phyloP scores from a whole-genome alignment of 2,113 vertebrate species.

The Corvus hawaiiensis region DNA sequence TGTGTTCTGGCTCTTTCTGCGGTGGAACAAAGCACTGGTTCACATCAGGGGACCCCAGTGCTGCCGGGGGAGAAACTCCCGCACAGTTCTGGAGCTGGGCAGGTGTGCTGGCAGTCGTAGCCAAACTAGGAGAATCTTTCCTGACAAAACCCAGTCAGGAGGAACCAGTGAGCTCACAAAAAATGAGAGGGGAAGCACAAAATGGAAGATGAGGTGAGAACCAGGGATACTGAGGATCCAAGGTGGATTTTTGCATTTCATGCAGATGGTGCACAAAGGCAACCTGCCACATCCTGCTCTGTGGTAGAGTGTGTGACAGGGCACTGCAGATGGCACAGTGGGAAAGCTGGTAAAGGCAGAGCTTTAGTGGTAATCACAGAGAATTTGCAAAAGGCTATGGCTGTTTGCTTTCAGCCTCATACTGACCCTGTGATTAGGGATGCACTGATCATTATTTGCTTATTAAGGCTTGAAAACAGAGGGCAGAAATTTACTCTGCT shows the following conservation, averaged over 20 bases:
- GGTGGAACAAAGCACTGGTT: not conserved
- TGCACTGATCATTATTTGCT: not conserved
- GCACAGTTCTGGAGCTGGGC: accelerated
- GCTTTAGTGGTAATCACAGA: not conserved
- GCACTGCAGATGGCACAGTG: not conserved
- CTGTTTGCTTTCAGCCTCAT: conserved; percentile 1
- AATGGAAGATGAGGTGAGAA: not conserved
- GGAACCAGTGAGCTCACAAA: not conserved
- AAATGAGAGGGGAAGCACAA: not conserved
- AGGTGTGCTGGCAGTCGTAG: not conserved
- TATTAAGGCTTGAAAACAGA: conserved; percentile 1
- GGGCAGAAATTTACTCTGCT: not conserved
- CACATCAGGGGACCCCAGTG: not conserved
- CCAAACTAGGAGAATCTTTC: not conserved
- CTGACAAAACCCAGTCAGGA: not conserved
- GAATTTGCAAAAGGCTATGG: not conserved
- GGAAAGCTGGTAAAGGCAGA: not conserved
- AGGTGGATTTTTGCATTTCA: not conserved
- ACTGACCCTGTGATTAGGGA: not conserved
- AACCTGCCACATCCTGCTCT: not conserved
- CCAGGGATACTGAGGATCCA: too few relatives aligned
- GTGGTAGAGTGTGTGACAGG: not conserved
- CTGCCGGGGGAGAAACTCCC: not conserved
- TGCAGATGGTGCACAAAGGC: not conserved
- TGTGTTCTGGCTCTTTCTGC: not conserved